These are phyloP conservation scores for Dicycla oo DNA, from an alignment of 2,888 invertebrate species.

Conservation along the genomic window DNA sequence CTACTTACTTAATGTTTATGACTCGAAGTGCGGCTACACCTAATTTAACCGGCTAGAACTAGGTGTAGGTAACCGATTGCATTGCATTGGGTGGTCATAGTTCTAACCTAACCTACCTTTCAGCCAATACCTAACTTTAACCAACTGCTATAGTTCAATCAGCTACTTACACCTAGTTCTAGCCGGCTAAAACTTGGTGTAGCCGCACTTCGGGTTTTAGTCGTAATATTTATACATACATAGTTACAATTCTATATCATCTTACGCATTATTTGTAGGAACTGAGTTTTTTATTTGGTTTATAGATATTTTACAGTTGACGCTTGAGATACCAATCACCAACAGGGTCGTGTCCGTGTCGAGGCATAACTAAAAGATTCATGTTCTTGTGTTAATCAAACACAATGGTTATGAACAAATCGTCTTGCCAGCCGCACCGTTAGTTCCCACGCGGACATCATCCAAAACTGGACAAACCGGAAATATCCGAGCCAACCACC, in stretches of 20 bases:
- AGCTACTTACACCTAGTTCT: too few species aligned
- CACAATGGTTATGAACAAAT: constrained; percentile 63
- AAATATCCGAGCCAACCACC: constrained; percentile 79
- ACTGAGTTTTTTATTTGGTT: neutral
- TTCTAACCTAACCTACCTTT: too few species aligned
- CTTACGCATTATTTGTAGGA: neutral
- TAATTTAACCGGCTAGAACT: too few species aligned
- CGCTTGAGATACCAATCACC: neutral
- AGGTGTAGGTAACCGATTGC: too few species aligned
- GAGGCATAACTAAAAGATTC: constrained; percentile 25
- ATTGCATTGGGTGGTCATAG: too few species aligned
- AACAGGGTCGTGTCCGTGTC: constrained; percentile 3
- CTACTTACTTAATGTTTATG: neutral
- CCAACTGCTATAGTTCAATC: too few species aligned
- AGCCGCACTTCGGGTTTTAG: too few species aligned
- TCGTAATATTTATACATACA: too few species aligned
- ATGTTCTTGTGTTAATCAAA: constrained; percentile 47
- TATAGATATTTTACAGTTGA: neutral
- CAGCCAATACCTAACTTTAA: too few species aligned
- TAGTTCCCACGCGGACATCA: constrained; percentile 87
- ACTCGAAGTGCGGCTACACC: too few species aligned
- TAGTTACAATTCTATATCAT: neutral
- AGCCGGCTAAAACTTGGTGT: too few species aligned
- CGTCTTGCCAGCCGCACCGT: constrained; percentile 72
- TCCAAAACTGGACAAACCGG: constrained; percentile 88